Evolutionary conservation across 1,140 invertebrate genomes (phyloP).

Genomic region (Patella vulgata): DNA sequence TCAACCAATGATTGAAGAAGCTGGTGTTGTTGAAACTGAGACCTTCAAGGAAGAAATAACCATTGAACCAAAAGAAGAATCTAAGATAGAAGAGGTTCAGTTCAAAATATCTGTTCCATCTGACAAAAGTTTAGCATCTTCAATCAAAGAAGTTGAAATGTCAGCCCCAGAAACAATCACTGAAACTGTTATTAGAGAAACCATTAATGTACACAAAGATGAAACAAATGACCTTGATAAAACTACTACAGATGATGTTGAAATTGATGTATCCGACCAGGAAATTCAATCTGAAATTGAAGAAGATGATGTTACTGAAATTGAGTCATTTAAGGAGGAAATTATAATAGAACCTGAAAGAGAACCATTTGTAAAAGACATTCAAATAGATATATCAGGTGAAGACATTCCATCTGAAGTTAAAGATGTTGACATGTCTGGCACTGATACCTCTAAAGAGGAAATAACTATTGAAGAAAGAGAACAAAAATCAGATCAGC

Average conservation of each 20-base stretch:
- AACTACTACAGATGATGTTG: background rate
- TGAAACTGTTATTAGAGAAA: slow-evolving; percentile 14
- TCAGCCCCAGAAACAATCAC: background rate
- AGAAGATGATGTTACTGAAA: slow-evolving; percentile 10
- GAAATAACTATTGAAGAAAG: slow-evolving; percentile 10
- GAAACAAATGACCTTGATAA: slow-evolving; percentile 7
- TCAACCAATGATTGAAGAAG: background rate
- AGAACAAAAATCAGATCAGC: background rate
- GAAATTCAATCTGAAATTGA: slow-evolving; percentile 2
- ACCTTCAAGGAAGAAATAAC: too few species aligned
- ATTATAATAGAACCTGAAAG: slow-evolving; percentile 7
- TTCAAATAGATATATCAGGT: slow-evolving; percentile 13
- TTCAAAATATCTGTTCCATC: too few species aligned
- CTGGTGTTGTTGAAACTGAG: too few species aligned
- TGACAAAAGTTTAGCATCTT: too few species aligned
- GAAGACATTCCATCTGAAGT: slow-evolving; percentile 12
- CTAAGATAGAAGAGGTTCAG: too few species aligned
- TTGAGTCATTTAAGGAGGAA: slow-evolving; percentile 4
- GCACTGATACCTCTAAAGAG: background rate
- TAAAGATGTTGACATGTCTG: slow-evolving; percentile 19
- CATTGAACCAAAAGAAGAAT: too few species aligned
- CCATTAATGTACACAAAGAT: background rate
- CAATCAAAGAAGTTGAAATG: too few species aligned
- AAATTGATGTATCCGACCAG: slow-evolving; percentile 1
- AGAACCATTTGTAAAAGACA: slow-evolving; percentile 6